Evolutionary conservation across 2,888 invertebrate genomes (phyloP).

Genomic region (Acronicta psi): DNA sequence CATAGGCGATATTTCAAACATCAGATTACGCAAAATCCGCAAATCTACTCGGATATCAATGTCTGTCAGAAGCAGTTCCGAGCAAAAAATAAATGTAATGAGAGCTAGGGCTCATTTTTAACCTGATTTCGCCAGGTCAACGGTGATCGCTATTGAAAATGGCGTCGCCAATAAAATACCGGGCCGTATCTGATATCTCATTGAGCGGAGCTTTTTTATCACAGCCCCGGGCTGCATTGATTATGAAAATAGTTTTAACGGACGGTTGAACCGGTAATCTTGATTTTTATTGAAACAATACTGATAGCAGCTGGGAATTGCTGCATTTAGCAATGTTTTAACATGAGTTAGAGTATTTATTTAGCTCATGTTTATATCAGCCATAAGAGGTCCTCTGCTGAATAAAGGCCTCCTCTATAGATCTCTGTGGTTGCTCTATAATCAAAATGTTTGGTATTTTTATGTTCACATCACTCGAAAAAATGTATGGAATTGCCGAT

Average conservation of each 20-base stretch:
- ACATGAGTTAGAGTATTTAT: too few species aligned
- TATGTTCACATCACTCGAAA: too few species aligned
- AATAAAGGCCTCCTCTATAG: too few species aligned
- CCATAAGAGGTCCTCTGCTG: too few species aligned
- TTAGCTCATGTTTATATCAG: too few species aligned
- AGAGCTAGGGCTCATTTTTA: constrained; percentile 45
- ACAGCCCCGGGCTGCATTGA: constrained; percentile 14
- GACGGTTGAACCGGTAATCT: neutral
- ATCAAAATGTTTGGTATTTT: too few species aligned
- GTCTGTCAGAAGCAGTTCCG: constrained; percentile 35
- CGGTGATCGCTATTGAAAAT: constrained; percentile 42
- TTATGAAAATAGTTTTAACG: constrained; percentile 27
- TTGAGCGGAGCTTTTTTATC: constrained; percentile 25
- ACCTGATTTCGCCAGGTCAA: constrained; percentile 42
- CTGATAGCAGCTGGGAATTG: neutral
- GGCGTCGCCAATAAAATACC: constrained; percentile 32
- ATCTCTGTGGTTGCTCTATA: too few species aligned
- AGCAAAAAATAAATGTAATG: constrained; percentile 52
- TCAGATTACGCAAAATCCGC: constrained; percentile 8
- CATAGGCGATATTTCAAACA: neutral
- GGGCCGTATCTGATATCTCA: constrained; percentile 25
- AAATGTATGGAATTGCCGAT: too few species aligned
- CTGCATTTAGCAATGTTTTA: too few species aligned
- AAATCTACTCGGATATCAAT: constrained; percentile 40
- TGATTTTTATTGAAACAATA: neutral